Base-by-base conservation (phyloP, 2,113 vertebrate species). In the Nesogale talazaci region DNA sequence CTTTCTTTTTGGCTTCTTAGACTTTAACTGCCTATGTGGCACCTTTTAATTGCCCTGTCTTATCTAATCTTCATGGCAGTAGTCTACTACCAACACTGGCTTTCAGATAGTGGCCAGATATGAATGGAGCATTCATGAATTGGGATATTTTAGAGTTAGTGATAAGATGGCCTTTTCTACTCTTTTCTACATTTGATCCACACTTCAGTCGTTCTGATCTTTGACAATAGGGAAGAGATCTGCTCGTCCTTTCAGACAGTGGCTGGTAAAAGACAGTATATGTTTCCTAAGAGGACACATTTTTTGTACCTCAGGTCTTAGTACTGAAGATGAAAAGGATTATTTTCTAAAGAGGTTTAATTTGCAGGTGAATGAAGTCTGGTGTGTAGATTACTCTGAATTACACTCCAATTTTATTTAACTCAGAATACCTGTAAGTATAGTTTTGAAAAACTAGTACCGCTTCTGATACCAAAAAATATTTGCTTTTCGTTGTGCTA, bases 21-120 rank as follows among this genome's bases (percentile, higher is more conserved):
- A 57, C 92, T 93, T 93, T 86, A 92, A 65, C 87, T 91, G 86
- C 85, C 72, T 83, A 27, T 92, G 57, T 75, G 34, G 40, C 34
- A n/a, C 34, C 61, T 72, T 96, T 83, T 91, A 94, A 96, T 92
- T 97, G 82, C 88, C 63, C 76, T 94, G 93, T 96, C 67, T 95
- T 97, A 98, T 97, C 97, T 97, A 94, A 98, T 98, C 97, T 97
- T 74, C 0, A 0, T 52, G 86, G 86, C 65, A 93, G 94, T 96
- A 92, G 90, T 89, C 17, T 67, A 7, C 70, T 85, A 36, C 84
- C 94, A 92, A 93, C 88, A 38, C 57, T 95, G 94, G 82, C 93
- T 96, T 95, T 92, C 90, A 93, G 86, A 81, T 93, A 96, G 89
- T 79, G 25, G 12, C 76, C 93, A 72, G 94, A 94, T 94, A 82